Evolutionary conservation across 2,797 vertebrate species (phyloP).

Genomic region (Pachyuromys duprasi): DNA sequence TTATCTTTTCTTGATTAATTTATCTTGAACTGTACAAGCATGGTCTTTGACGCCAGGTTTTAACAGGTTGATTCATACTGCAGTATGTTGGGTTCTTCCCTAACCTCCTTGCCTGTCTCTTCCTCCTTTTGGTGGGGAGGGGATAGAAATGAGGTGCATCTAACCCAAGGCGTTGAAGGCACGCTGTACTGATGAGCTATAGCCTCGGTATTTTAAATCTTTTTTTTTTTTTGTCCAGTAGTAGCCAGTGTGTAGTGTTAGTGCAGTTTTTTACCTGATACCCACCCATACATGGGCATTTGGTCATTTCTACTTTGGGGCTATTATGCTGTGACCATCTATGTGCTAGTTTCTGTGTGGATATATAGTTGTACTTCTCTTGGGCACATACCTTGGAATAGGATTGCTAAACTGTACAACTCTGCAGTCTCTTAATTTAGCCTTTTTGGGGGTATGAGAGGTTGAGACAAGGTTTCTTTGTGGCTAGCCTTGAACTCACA

Average conservation of each 20-base stretch:
- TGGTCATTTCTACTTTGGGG: neutral
- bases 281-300: neutral
- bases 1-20: neutral
- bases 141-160: neutral
- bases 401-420: neutral
- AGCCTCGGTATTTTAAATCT: neutral
- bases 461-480: too few species aligned
- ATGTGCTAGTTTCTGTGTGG: neutral
- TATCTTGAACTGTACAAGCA: neutral
- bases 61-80: neutral
- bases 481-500: too few species aligned
- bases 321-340: neutral
- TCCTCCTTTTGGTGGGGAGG: too few species aligned
- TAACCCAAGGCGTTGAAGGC: neutral
- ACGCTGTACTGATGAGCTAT: neutral
- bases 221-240: conserved; percentile 7
- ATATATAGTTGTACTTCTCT: neutral
- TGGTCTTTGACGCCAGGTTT: neutral
- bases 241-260: neutral
- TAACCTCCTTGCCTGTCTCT: neutral
- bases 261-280: neutral
- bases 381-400: neutral
- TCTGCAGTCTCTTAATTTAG: neutral
- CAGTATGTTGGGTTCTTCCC: neutral
- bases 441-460: neutral